Conservation (phyloP, 2,888 invertebrate species). For the Archips xylosteana region DNA sequence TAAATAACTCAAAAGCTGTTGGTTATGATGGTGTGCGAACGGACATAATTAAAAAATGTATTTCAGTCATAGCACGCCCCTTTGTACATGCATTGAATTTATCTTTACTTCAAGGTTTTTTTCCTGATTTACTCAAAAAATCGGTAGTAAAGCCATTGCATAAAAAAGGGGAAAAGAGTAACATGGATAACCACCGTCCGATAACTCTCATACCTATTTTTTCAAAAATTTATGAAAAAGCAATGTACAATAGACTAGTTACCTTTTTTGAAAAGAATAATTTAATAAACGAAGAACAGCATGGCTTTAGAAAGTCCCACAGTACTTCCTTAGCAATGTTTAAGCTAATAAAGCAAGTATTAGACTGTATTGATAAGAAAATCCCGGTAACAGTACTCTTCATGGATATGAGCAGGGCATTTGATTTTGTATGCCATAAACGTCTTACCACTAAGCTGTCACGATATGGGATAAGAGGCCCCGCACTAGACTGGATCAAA, state of each 20-base stretch:
- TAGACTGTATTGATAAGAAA: constrained; percentile 2
- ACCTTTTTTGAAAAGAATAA: not conserved
- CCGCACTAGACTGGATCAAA: not conserved
- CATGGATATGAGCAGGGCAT: not conserved
- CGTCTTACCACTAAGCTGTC: constrained; percentile 4
- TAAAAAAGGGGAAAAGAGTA: not conserved
- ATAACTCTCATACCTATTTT: not conserved
- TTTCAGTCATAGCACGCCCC: not conserved
- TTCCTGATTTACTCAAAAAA: not conserved
- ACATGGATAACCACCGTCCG: not conserved
- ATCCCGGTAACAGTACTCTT: constrained; percentile 5
- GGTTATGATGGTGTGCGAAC: not conserved
- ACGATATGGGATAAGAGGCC: constrained; percentile 15
- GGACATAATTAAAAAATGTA: not conserved
- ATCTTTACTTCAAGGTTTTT: not conserved
- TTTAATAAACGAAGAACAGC: constrained; percentile 5
- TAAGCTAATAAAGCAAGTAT: not conserved
- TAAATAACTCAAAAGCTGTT: constrained; percentile 2
- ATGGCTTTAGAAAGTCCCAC: constrained; percentile 12
- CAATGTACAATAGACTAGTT: not conserved
- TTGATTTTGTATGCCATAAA: constrained; percentile 9
- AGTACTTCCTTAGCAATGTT: constrained; percentile 10
- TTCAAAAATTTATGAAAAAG: not conserved
- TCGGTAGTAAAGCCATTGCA: not conserved
- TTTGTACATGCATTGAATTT: not conserved